Conservation (phyloP, 2,888 invertebrate genomes). For the Aspidiotus rigidus region DNA sequence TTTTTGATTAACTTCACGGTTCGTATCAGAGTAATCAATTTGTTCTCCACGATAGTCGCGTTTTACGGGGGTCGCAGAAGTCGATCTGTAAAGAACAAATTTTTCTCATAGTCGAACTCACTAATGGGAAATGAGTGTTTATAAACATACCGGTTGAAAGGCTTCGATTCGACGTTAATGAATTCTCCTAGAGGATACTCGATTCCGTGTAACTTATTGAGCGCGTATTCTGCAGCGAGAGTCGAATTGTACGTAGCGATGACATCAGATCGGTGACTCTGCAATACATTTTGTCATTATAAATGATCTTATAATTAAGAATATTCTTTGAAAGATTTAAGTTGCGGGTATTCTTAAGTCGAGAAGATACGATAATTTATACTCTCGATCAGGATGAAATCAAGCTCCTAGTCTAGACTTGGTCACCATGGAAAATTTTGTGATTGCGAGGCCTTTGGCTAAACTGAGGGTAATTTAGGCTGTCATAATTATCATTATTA, state of each 20-base stretch:
- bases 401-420: too few relatives aligned
- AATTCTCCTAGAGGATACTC: conserved; percentile 79
- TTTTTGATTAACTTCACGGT: conserved; percentile 24
- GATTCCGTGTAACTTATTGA: conserved; percentile 78
- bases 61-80: not conserved
- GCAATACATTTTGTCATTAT: not conserved
- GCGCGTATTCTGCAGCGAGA: conserved; percentile 62
- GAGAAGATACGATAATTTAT: too few relatives aligned
- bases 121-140: not conserved
- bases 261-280: conserved; percentile 19
- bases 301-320: too few relatives aligned
- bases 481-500: too few relatives aligned
- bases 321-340: too few relatives aligned
- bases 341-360: too few relatives aligned
- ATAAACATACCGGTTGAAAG: conserved; percentile 14
- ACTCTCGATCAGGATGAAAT: too few relatives aligned
- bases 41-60: conserved; percentile 23
- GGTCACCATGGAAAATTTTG: too few relatives aligned
- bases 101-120: not conserved
- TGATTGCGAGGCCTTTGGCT: too few relatives aligned
- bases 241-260: conserved; percentile 52
- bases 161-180: conserved; percentile 28
- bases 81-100: not conserved
- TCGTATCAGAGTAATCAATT: conserved; percentile 9
- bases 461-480: too few relatives aligned